These are phyloP conservation scores for Aplocera efformata DNA, from an alignment of 2,888 invertebrate genomes.

Conservation along the genomic window DNA sequence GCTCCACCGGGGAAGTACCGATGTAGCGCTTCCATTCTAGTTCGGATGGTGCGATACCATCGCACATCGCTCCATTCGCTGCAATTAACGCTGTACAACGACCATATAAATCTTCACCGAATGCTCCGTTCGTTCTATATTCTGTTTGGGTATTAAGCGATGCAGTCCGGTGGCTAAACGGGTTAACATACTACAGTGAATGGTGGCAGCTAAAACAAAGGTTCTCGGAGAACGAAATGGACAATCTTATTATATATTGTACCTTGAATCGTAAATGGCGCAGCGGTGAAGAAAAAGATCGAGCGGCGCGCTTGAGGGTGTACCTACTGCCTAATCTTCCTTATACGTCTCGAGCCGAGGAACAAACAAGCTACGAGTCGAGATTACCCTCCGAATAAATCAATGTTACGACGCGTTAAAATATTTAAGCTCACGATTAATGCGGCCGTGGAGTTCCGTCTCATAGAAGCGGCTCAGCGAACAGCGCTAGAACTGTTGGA, in stretches of 20 bases:
- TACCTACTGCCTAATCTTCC: conserved; percentile 64
- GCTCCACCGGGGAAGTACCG: conserved; percentile 35
- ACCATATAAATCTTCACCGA: conserved; percentile 74
- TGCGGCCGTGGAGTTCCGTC: conserved; percentile 61
- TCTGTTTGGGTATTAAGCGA: conserved; percentile 46
- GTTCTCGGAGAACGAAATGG: conserved; percentile 1
- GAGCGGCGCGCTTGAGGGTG: conserved; percentile 48
- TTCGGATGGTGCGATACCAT: conserved; percentile 66
- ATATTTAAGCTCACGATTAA: conserved; percentile 79
- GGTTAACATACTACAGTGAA: conserved; percentile 27
- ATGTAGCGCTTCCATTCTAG: conserved; percentile 46
- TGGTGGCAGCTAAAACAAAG: conserved; percentile 22
- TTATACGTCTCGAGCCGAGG: conserved; percentile 74
- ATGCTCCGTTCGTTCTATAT: conserved; percentile 61
- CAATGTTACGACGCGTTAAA: conserved; percentile 80
- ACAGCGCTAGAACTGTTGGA: conserved; percentile 19
- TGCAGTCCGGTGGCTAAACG: conserved; percentile 35
- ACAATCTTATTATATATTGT: neutral
- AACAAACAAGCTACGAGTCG: conserved; percentile 76
- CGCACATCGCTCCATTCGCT: conserved; percentile 69
- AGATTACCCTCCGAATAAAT: conserved; percentile 78
- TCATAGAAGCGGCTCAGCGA: conserved; percentile 54
- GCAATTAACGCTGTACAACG: conserved; percentile 77
- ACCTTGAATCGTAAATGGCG: conserved; percentile 1
- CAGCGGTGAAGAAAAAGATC: conserved; percentile 19